Evolutionary conservation across 2,113 vertebrate species (phyloP).

Genomic region (Otis tarda): DNA sequence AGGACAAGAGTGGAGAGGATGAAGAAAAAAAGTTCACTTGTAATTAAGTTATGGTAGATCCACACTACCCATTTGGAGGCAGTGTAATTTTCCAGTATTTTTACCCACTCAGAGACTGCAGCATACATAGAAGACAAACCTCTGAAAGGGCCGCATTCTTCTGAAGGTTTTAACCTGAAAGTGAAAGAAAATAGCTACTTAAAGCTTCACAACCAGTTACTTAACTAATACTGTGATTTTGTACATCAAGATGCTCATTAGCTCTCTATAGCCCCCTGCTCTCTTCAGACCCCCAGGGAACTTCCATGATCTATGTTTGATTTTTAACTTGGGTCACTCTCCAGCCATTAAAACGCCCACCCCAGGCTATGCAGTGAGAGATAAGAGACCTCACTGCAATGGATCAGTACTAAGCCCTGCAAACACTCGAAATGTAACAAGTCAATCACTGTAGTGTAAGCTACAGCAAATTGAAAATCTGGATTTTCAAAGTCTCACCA

Average conservation of each 20-base stretch:
- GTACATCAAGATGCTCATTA: neutral
- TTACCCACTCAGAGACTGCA: slow-evolving; percentile 81
- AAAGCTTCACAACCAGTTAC: neutral
- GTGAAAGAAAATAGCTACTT: neutral
- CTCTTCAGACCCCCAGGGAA: neutral
- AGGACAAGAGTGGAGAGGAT: slow-evolving; percentile 78
- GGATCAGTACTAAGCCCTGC: neutral
- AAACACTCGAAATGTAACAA: neutral
- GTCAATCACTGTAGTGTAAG: neutral
- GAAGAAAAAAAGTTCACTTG: slow-evolving; percentile 89
- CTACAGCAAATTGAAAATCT: neutral
- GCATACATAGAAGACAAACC: slow-evolving; percentile 79
- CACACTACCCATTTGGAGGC: slow-evolving; percentile 80
- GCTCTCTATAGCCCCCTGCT: neutral
- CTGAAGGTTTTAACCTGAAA: slow-evolving; percentile 84
- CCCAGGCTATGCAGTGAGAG: neutral
- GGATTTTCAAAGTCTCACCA: neutral
- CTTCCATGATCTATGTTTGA: neutral
- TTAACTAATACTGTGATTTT: neutral
- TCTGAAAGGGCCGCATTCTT: slow-evolving; percentile 88
- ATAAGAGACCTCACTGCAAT: neutral
- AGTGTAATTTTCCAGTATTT: neutral
- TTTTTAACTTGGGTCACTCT: neutral
- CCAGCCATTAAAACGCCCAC: neutral
- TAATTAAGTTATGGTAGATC: slow-evolving; percentile 87